Evolutionary conservation across 2,113 vertebrate genomes (phyloP).

Genomic region (Silurus glanis): DNA sequence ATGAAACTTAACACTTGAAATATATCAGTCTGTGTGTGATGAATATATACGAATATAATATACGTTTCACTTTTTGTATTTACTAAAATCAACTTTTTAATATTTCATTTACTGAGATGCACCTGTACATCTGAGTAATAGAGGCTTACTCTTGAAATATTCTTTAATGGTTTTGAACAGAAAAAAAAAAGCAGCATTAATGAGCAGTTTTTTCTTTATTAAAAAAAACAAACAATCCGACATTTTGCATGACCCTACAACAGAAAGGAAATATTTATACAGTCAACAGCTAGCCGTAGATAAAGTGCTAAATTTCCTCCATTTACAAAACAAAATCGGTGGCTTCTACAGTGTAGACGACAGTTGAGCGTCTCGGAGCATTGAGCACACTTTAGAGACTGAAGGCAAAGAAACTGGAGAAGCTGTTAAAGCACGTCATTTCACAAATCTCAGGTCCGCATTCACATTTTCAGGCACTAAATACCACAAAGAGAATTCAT

Average conservation of each 20-base stretch:
- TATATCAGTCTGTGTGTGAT: no score
- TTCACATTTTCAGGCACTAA: constrained; percentile 49
- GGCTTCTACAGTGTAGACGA: constrained; percentile 23
- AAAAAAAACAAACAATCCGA: constrained; percentile 4
- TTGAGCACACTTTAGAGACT: constrained; percentile 28
- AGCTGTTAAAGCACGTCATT: constrained; percentile 22
- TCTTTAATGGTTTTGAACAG: neutral
- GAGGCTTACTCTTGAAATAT: neutral
- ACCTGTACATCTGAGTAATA: neutral
- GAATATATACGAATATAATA: no score
- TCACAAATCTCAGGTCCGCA: constrained; percentile 49
- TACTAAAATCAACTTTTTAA: no score
- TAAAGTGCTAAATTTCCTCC: constrained; percentile 56
- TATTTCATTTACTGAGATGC: neutral
- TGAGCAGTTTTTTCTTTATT: constrained; percentile 10
- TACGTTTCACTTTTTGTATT: no score
- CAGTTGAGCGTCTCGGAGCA: constrained; percentile 13
- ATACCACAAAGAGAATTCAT: constrained; percentile 44
- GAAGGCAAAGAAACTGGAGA: constrained; percentile 43
- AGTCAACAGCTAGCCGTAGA: constrained; percentile 45
- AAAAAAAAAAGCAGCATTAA: neutral
- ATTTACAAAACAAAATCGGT: constrained; percentile 14
- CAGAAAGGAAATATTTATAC: constrained; percentile 21
- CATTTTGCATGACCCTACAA: constrained; percentile 22
- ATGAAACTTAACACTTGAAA: no score